phyloP scores from a whole-genome alignment of 2,888 invertebrate genomes.

The Eurytoma adleriae region DNA sequence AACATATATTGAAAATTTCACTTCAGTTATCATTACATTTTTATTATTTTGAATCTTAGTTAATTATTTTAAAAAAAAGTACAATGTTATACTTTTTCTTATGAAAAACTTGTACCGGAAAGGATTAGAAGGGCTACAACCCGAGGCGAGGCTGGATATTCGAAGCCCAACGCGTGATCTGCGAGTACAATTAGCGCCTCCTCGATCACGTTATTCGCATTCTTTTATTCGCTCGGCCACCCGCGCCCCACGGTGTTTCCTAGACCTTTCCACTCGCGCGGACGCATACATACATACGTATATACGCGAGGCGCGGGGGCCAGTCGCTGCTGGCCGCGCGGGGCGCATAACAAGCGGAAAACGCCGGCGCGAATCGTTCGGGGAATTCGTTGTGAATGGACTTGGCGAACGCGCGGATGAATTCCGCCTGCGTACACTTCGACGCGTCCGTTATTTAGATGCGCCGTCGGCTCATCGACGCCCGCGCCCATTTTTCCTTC shows the following conservation, averaged over 20 bases:
- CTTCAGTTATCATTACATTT: no score
- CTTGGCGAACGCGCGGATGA: conserved; percentile 30
- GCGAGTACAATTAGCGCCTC: conserved; percentile 47
- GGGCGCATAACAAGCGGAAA: conserved; percentile 33
- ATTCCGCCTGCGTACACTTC: conserved; percentile 51
- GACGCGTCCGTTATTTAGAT: conserved; percentile 52
- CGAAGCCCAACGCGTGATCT: conserved; percentile 42
- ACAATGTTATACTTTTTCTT: no score
- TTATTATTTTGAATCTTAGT: no score
- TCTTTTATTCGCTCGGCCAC: conserved; percentile 45
- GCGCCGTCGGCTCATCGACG: conserved; percentile 26
- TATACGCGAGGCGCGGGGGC: neutral
- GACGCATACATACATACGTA: conserved; percentile 15
- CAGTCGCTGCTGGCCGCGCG: conserved; percentile 16
- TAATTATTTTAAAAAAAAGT: no score
- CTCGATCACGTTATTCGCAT: conserved; percentile 32
- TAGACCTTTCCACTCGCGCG: conserved; percentile 36
- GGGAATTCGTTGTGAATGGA: conserved; percentile 47
- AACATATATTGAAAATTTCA: no score
- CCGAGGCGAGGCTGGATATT: neutral
- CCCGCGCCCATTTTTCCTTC: neutral
- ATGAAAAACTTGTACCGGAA: no score
- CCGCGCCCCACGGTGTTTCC: conserved; percentile 52
- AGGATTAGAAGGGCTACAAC: neutral
- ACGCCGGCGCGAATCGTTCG: conserved; percentile 29